A percentile compares a stretch with the other conserved stretches of the same genome.
phyloP scores from a whole-genome alignment of 2,113 vertebrate genomes.

The Peromyscus polionotus region DNA sequence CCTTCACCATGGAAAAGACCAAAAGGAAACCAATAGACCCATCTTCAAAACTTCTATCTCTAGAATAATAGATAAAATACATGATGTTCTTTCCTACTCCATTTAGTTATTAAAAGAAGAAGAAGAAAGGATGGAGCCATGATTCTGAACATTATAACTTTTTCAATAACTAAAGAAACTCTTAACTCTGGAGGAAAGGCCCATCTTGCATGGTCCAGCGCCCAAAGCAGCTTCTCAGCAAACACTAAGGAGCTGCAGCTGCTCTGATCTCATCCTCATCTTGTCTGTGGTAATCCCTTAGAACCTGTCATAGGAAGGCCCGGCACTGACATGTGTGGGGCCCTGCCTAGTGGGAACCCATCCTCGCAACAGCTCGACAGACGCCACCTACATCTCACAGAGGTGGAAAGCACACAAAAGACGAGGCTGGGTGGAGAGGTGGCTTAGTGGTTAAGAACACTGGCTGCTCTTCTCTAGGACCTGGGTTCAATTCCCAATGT shows the following conservation, averaged over 20 bases:
- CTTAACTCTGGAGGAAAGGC: no score
- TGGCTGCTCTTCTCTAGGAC: background rate
- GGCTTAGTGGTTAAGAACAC: background rate
- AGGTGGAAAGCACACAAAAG: fast-evolving
- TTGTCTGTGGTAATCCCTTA: background rate
- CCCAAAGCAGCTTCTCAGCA: background rate
- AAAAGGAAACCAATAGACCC: background rate
- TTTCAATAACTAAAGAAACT: background rate
- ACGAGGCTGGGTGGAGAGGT: background rate
- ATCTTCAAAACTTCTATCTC: background rate
- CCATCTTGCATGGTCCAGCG: fast-evolving
- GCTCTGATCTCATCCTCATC: background rate
- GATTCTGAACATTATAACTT: background rate
- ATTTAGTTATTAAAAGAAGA: background rate
- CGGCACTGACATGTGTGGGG: fast-evolving
- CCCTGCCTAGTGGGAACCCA: background rate
- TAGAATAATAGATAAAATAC: background rate
- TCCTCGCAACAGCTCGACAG: no score
- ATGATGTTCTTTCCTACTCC: fast-evolving
- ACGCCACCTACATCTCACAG: fast-evolving
- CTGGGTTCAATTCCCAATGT: background rate
- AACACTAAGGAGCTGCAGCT: fast-evolving
- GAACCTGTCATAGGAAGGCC: background rate
- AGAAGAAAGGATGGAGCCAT: background rate
- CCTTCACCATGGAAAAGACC: background rate